Evolutionary conservation across 30 jellyfish, hydroid and myxozoan species (phyloP).

Genomic region (Mastigias papua): DNA sequence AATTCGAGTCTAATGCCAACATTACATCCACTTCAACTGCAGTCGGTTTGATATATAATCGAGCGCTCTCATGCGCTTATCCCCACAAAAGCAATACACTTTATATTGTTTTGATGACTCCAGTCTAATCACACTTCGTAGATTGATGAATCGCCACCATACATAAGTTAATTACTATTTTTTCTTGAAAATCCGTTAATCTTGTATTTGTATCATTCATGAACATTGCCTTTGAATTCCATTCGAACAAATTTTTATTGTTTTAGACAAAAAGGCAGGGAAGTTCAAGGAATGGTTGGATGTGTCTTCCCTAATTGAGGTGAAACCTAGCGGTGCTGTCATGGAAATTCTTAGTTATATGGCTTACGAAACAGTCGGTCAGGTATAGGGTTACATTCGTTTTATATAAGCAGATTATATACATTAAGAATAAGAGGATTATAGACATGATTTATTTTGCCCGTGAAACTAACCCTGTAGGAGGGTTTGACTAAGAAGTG

Average conservation of each 20-base stretch:
- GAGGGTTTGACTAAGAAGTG: too few species aligned
- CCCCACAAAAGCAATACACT: too few species aligned
- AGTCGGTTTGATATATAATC: too few species aligned
- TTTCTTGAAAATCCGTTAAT: not conserved
- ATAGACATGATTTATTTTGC: too few species aligned
- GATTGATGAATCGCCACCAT: not conserved
- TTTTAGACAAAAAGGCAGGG: constrained; percentile 93
- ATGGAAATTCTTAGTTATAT: constrained; percentile 96
- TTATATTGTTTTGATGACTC: not conserved
- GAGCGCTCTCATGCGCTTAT: too few species aligned
- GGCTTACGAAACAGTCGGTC: constrained; percentile 98
- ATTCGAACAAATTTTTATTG: not conserved
- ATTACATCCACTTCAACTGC: too few species aligned
- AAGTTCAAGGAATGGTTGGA: constrained; percentile 99
- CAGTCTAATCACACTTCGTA: not conserved
- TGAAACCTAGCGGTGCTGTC: constrained; percentile 99
- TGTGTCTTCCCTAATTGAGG: constrained; percentile 87
- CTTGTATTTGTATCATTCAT: not conserved
- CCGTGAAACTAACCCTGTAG: too few species aligned
- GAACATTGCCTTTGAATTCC: not conserved
- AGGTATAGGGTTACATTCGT: constrained; percentile 55
- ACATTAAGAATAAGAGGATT: too few species aligned
- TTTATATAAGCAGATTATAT: too few species aligned
- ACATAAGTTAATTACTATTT: not conserved
- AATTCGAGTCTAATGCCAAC: too few species aligned